phyloP scores from a whole-genome alignment of 2,113 vertebrate genomes.

The Barbus barbus region DNA sequence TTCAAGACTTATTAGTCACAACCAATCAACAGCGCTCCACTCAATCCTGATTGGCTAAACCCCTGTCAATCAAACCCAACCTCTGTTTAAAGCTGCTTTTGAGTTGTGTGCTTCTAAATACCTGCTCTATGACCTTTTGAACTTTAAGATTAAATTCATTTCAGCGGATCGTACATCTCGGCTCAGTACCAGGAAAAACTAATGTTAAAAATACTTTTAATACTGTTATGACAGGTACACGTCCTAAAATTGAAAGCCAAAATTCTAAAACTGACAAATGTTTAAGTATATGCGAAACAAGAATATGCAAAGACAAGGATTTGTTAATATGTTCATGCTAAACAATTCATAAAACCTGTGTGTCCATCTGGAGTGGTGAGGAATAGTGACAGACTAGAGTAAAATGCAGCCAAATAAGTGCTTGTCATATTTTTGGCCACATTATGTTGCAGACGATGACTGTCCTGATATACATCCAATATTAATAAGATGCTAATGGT shows the following conservation, averaged over 20 bases:
- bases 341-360: conserved; percentile 23
- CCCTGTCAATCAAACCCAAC: not conserved
- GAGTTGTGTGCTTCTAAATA: not conserved
- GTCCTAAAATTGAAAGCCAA: not conserved
- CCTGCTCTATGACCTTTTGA: conserved; percentile 15
- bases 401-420: not conserved
- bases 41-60: conserved; percentile 21
- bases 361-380: conserved; percentile 19
- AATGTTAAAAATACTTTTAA: not conserved
- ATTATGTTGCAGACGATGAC: not conserved
- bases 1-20: conserved; percentile 2
- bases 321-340: not conserved
- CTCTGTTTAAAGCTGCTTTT: not conserved
- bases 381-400: not conserved
- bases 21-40: not conserved
- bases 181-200: not conserved
- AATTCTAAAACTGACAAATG: conserved; percentile 3
- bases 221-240: not conserved
- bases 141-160: conserved; percentile 13
- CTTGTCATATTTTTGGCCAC: conserved; percentile 28
- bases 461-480: conserved; percentile 29
- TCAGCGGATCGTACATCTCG: not conserved
- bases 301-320: not conserved
- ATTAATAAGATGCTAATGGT: conserved; percentile 27
- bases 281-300: not conserved